phyloP scores from a whole-genome alignment of 2,797 vertebrate genomes.

The Miichthys miiuy region DNA sequence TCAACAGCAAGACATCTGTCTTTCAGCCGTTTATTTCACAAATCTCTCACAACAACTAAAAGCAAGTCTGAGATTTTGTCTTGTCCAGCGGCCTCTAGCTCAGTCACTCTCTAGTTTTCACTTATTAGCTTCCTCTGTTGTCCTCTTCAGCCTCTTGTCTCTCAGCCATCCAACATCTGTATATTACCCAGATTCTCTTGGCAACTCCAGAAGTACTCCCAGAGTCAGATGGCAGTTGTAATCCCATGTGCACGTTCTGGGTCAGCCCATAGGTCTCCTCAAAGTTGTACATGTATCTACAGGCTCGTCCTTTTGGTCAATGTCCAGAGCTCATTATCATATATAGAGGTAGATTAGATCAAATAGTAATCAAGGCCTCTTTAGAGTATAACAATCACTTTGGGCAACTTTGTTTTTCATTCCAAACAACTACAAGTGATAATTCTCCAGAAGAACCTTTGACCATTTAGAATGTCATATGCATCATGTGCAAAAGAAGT shows the following conservation, averaged over 20 bases:
- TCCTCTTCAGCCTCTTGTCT: not conserved
- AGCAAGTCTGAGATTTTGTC: no score
- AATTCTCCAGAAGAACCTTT: not conserved
- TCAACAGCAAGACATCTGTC: no score
- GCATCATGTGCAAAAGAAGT: not conserved
- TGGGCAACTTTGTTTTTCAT: not conserved
- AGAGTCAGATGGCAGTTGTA: not conserved
- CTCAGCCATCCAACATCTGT: no score
- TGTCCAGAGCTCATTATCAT: not conserved
- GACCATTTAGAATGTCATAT: not conserved
- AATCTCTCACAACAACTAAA: no score
- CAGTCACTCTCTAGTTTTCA: no score
- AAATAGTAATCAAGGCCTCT: not conserved
- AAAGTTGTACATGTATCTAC: not conserved
- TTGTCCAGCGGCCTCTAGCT: no score
- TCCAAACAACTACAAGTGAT: not conserved
- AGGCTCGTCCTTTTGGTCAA: not conserved
- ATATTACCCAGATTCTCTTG: not conserved
- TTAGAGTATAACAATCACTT: not conserved
- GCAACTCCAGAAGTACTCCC: not conserved
- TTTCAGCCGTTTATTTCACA: no score
- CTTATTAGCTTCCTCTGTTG: no score
- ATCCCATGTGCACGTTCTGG: not conserved
- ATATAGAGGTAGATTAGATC: not conserved
- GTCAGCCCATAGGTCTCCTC: not conserved